Base-by-base conservation (phyloP, 2,113 vertebrate species). In the Romanogobio albipinnatus region DNA sequence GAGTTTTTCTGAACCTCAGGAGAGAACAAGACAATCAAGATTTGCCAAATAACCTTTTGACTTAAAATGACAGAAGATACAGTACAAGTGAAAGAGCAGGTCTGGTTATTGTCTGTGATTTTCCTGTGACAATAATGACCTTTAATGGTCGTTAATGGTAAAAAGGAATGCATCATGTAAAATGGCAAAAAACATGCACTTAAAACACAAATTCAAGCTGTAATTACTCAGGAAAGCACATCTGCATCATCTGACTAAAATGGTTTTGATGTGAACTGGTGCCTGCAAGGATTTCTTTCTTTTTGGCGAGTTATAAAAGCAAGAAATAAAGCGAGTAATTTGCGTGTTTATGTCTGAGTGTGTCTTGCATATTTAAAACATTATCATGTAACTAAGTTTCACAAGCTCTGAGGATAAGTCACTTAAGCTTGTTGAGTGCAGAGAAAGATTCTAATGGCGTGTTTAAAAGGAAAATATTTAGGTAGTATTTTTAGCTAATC, bases 131-230 rank as follows among this genome's bases (percentile, higher is more conserved):
- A 36, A 73, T 56, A 71, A 82, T 71, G 49, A 71, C 64, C 81
- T 82, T 58, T 71, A 82, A 71, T 71, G 66, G 22, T 39, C n/a
- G n/a, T n/a, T n/a, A n/a, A n/a, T n/a, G n/a, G n/a, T 82, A 58
- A 36, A 82, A 71, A 71, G 66, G 33, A 82, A 71, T 1, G 13
- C 45, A 56, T 82, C 47, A 71, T 82, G 66, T 49, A 26, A 62
- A 68, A 26, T 43, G 24, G 24, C 24, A 22, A 82, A 71, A 79
- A 10, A 29, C 1, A 29, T 29, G 43, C 62, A 64, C 77, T 80
- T 66, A 64, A 81, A 53, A 81, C 62, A 71, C 3, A 4, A 17
- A 71, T 58, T 58, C 49, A 2, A 29, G 58, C 36, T 24, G 49
- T 58, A 58, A 82, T 71, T 24, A 56, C 81, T 43, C 49, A 53